Evolutionary conservation across 2,113 vertebrate genomes (phyloP).

Genomic region (Caracal caracal): DNA sequence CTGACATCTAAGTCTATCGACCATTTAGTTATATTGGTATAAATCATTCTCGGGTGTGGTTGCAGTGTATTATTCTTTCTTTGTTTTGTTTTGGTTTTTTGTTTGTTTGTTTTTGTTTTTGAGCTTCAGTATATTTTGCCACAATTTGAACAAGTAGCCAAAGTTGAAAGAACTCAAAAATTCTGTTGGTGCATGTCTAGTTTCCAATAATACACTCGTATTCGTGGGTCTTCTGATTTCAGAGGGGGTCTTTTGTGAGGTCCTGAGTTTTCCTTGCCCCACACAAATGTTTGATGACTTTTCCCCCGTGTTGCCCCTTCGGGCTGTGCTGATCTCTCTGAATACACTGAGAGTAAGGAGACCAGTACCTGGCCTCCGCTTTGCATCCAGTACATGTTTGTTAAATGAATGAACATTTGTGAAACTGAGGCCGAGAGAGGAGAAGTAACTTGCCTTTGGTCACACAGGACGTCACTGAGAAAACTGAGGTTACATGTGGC

Average conservation of each 20-base stretch:
- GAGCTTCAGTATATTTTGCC: slow-evolving; percentile 3
- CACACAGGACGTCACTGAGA: background rate
- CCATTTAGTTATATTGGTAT: background rate
- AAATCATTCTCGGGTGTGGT: background rate
- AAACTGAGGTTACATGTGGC: background rate
- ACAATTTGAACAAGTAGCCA: slow-evolving; percentile 1
- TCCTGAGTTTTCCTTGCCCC: background rate
- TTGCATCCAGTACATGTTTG: background rate
- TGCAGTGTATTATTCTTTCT: background rate
- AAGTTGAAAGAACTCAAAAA: background rate
- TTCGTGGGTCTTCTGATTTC: background rate
- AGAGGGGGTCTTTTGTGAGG: background rate
- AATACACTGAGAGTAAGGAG: background rate
- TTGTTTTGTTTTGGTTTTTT: background rate
- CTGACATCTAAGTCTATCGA: background rate
- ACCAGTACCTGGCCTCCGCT: background rate
- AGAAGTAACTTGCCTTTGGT: background rate
- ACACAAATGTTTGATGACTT: background rate
- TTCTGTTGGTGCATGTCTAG: background rate
- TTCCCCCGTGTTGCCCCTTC: background rate
- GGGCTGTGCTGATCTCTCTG: background rate
- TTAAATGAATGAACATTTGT: background rate
- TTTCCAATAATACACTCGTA: background rate
- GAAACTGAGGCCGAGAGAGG: background rate
- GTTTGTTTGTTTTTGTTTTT: background rate